A percentile compares a stretch with the other conserved stretches of the same genome.
phyloP scores from a whole-genome alignment of 2,113 vertebrate species.

The Urocolius indicus region DNA sequence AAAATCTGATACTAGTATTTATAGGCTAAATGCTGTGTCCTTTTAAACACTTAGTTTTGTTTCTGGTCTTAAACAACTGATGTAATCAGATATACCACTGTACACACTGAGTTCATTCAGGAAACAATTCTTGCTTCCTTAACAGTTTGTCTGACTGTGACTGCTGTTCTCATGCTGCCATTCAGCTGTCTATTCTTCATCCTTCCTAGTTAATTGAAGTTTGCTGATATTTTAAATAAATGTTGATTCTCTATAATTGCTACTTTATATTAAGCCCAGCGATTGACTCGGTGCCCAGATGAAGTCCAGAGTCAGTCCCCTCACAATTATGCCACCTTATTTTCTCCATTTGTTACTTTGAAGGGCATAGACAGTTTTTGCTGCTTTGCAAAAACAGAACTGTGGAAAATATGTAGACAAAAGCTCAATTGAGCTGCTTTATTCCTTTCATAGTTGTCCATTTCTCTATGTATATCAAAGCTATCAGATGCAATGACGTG shows the following conservation, averaged over 20 bases:
- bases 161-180: background rate
- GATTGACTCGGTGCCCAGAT: background rate
- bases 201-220: background rate
- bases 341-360: background rate
- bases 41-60: background rate
- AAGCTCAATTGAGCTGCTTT: background rate
- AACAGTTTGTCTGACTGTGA: background rate
- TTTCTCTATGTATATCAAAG: background rate
- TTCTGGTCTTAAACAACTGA: background rate
- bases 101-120: background rate
- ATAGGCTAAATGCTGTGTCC: background rate
- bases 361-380: background rate
- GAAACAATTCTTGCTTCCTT: background rate
- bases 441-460: background rate
- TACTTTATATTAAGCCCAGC: background rate
- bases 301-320: background rate
- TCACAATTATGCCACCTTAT: accelerated
- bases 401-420: background rate
- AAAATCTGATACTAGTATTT: background rate
- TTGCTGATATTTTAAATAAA: background rate
- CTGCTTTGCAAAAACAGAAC: background rate
- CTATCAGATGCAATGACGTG: background rate
- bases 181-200: background rate
- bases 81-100: background rate
- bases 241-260: background rate